Evolutionary conservation across 1,140 invertebrate species (phyloP), one percentile per base, ranked within the genome.

Genomic region (Zaprionus nigranus): DNA sequence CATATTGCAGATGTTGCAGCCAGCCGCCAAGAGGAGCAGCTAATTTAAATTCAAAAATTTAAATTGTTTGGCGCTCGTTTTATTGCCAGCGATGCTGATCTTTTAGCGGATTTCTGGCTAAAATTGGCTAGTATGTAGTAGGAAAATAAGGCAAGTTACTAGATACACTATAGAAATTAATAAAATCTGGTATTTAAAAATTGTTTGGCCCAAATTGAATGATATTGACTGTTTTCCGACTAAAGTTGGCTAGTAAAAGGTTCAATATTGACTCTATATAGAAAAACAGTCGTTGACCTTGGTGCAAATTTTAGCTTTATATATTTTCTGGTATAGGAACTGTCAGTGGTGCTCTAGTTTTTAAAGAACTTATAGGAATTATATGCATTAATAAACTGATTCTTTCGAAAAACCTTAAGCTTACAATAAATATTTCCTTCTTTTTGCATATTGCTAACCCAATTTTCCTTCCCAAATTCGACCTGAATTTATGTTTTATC

Each of bases 11-110:
- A 72, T 63, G 68, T 51, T 54, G 63, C 63, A 67, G 53, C n/a
- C n/a, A n/a, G n/a, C 63, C 63, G 64, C 58, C 54, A 57, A 77
- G 63, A 66, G 78, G 63, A 66, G 75, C 58, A 76, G 75, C 81
- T 90, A 90, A 90, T 90, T 90, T 90, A 85, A 88, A 90, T 82
- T 88, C 78, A 88, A 88, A 88, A 88, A 90, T 85, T 90, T 74
- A 90, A 90, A 90, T 90, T 85, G 75, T 81, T 88, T 74, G 78
- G 71, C 76, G 70, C 72, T 77, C 77, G 69, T 80, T 80, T 86
- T 86, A 86, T 86, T 82, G 77, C 60, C 77, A 82, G 69, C 56
- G 26, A 34, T 49, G 36, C 12, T 5, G 56, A 26, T 20, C 17
- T 15, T 20, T 46, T 70, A 53, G 73, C 69, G 17, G n/a, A 11